Base-by-base conservation (phyloP, 1,140 invertebrate species). In the Heterodera carotae region DNA sequence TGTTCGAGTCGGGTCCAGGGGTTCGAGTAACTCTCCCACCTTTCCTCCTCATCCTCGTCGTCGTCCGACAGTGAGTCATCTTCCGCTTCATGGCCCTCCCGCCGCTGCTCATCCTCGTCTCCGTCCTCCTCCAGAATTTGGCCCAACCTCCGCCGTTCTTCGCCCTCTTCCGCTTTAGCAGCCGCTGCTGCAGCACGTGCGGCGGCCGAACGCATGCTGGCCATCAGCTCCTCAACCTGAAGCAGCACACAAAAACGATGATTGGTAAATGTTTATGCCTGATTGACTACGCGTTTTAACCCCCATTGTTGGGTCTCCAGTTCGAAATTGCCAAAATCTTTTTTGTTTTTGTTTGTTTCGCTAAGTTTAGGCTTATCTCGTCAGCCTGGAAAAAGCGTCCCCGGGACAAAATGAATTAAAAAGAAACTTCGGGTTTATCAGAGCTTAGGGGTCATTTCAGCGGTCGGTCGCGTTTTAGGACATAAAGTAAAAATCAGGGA, bases 81-180 rank as follows among this genome's bases (percentile, higher is more conserved):
- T 29, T 59, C 25, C 31, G 22, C 81, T 77, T 67, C 33, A 48
- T 82, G 68, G 33, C 83, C 80, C 10, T 80, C 79, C 2, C 82
- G 81, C 2, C 79, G 72, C 1, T 76, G 64, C 6, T 10, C 70
- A 36, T 59, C 67, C 0, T 62, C 79, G n/a, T 81, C 70, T 25
- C 81, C 78, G 12, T 71, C 75, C 56, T 81, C 80, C 34, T 81
- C 80, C 34, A 34, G n/a, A 25, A 81, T 82, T 6, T 59, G 8
- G 27, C 76, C 56, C 31, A 82, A 43, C 34, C 67, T 31, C 62
- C 66, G 31, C 22, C 77, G 59, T 64, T 75, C 78, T 15, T 68
- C 27, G 3, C 60, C 43, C 6, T 79, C 69, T 7, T 36, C 66
- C 39, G 25, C 59, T 18, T 29, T 60, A 18, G 25, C 59, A 29